Evolutionary conservation across 1,140 invertebrate genomes (phyloP).

Genomic region (Chionoecetes opilio): DNA sequence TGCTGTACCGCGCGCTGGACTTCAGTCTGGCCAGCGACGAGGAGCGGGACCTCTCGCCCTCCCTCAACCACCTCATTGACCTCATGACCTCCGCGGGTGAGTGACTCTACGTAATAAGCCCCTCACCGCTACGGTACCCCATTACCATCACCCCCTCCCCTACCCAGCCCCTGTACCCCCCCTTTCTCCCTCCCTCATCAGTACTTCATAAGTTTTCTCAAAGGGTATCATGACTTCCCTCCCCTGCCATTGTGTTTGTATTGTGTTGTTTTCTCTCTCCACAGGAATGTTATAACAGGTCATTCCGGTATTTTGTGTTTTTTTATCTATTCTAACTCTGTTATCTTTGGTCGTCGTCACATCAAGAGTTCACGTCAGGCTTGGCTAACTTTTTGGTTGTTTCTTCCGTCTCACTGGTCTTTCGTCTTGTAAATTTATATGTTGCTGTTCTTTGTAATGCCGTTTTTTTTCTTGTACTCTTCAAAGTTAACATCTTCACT

Average conservation of each 20-base stretch:
- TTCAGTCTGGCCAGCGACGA: conserved; percentile 92
- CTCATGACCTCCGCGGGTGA: conserved; percentile 90
- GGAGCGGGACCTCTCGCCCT: conserved; percentile 92
- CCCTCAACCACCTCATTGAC: conserved; percentile 93
- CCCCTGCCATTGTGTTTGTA: neutral
- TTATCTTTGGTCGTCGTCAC: no score
- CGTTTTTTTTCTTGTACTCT: no score
- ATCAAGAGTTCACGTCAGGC: no score
- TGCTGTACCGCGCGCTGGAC: conserved; percentile 94
- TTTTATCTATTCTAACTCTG: no score
- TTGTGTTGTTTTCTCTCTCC: neutral
- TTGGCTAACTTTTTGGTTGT: no score
- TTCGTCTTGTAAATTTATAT: no score
- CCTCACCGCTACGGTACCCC: neutral
- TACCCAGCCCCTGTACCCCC: neutral
- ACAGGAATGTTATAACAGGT: no score
- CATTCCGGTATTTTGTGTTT: no score
- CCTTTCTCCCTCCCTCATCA: neutral
- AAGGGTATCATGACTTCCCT: neutral
- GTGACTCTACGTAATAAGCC: conserved; percentile 78
- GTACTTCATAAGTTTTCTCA: neutral
- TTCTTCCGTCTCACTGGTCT: no score
- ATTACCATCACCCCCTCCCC: neutral
- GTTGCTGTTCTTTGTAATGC: no score
- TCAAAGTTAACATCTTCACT: no score